These are phyloP conservation scores for Eurytoma californica DNA, from an alignment of 2,888 invertebrate species.

Conservation along the genomic window DNA sequence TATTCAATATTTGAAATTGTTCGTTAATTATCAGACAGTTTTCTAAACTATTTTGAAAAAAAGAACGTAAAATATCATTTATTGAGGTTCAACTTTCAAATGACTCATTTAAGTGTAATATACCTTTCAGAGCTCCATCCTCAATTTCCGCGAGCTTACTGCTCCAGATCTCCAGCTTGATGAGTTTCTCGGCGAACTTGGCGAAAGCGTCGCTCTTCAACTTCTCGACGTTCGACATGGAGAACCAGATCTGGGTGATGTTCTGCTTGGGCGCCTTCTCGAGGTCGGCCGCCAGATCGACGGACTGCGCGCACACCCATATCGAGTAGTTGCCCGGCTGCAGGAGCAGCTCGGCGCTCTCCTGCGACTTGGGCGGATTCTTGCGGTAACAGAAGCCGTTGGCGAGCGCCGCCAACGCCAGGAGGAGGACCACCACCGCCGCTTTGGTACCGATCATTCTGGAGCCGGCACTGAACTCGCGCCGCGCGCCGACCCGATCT, in stretches of 20 bases:
- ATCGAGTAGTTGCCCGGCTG: slow-evolving; percentile 51
- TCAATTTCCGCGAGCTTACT: slow-evolving; percentile 55
- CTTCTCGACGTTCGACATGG: slow-evolving; percentile 50
- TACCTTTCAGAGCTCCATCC: slow-evolving; percentile 54
- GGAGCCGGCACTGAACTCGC: slow-evolving; percentile 26
- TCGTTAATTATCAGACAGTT: too few species aligned
- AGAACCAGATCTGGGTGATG: slow-evolving; percentile 45
- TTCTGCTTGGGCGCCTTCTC: slow-evolving; percentile 46
- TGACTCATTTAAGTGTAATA: neutral
- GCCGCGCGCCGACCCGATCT: neutral
- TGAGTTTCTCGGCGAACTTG: slow-evolving; percentile 47
- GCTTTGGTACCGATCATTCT: slow-evolving; percentile 31
- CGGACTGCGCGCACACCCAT: slow-evolving; percentile 49
- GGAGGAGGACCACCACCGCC: slow-evolving; percentile 4
- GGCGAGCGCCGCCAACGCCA: slow-evolving; percentile 9
- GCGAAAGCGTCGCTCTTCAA: slow-evolving; percentile 48
- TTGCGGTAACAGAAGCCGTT: slow-evolving; percentile 54
- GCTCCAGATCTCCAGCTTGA: slow-evolving; percentile 50
- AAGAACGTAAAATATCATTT: neutral
- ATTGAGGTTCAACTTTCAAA: too few species aligned
- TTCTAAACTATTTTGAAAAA: neutral
- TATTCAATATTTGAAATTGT: too few species aligned
- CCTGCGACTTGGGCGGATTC: slow-evolving; percentile 46
- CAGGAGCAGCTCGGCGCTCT: slow-evolving; percentile 32
- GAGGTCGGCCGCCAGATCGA: slow-evolving; percentile 34